Evolutionary conservation across 1,140 invertebrate species (phyloP), one percentile per base, ranked within the genome.

Genomic region (Conus betulinus): DNA sequence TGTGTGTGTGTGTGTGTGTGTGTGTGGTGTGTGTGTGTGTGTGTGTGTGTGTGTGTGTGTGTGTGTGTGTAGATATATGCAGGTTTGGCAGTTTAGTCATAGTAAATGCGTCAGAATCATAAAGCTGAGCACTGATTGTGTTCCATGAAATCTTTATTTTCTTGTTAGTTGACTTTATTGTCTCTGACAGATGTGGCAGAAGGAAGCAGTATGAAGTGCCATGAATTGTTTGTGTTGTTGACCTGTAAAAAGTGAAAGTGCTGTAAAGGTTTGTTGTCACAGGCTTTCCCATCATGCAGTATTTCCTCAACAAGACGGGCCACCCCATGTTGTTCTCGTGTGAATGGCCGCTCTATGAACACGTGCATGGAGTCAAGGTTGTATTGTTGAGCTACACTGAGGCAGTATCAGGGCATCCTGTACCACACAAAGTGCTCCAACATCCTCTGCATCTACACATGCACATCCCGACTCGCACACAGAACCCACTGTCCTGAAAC

Each of bases 301-400:
- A 96, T 63, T 97, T 97, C 90, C 95, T 99, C 78, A 99, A 98
- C 93, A 93, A 96, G 91, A 99, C 99, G 52, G 98, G 98, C 23
- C 96, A 97, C 83, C 96, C 97, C n/a, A 99, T 99, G 97, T 96
- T 99, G 27, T 99, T 99, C 95, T 98, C 98, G 0, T 99, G 99
- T 95, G 98, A 98, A 95, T 99, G 99, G 99, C 99, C 99, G 11
- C 82, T 91, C 4, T 91, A 91, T 88, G 87, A 88, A 53, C 55
- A 53, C 20, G 13, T 39, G 6, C 25, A 87, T 25, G 53, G 71
- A 23, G 27, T 85, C 6, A 78, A 76, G 27, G 81, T 87, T 51
- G 88, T 89, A 25, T 39, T 74, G 39, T 13, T 27, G 0, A 78
- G 10, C 39, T 8, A 78, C n/a, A 78, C 39, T 39, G 25, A 39